Evolutionary conservation across 2,888 invertebrate genomes (phyloP).

Genomic region (Parnassius orleans): DNA sequence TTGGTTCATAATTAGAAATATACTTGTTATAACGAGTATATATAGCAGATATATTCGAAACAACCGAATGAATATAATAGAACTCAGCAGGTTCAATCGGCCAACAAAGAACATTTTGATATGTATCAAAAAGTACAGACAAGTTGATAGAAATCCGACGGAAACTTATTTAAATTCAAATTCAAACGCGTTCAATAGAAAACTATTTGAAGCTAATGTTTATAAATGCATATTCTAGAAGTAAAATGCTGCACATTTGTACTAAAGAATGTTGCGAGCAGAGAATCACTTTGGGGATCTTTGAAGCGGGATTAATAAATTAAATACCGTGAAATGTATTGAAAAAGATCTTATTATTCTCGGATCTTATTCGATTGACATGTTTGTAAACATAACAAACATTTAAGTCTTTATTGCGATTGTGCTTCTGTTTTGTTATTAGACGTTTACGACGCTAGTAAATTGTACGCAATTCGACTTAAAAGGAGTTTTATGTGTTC

Average conservation of each 20-base stretch:
- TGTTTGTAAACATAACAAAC: constrained; percentile 3
- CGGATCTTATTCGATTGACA: neutral
- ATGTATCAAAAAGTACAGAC: constrained; percentile 10
- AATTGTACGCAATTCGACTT: constrained; percentile 17
- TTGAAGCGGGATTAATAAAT: neutral
- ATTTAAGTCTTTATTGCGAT: constrained; percentile 3
- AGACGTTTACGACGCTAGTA: constrained; percentile 22
- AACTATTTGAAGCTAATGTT: constrained; percentile 21
- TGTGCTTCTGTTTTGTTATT: constrained; percentile 13
- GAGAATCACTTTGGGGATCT: neutral
- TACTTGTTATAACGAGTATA: too few species aligned
- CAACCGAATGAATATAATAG: neutral
- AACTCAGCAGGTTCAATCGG: constrained; percentile 3
- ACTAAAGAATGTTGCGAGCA: neutral
- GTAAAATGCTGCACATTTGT: neutral
- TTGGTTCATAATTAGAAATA: too few species aligned
- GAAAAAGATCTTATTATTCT: neutral
- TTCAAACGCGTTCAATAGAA: constrained; percentile 14
- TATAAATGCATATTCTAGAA: neutral
- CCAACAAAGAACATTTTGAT: constrained; percentile 17
- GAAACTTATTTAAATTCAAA: constrained; percentile 26
- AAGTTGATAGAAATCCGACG: constrained; percentile 14
- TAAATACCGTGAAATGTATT: neutral
- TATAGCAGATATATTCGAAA: neutral
- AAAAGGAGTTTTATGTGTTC: constrained; percentile 25